phyloP scores from a whole-genome alignment of 2,113 vertebrate genomes.

The Hemichromis elongatus region DNA sequence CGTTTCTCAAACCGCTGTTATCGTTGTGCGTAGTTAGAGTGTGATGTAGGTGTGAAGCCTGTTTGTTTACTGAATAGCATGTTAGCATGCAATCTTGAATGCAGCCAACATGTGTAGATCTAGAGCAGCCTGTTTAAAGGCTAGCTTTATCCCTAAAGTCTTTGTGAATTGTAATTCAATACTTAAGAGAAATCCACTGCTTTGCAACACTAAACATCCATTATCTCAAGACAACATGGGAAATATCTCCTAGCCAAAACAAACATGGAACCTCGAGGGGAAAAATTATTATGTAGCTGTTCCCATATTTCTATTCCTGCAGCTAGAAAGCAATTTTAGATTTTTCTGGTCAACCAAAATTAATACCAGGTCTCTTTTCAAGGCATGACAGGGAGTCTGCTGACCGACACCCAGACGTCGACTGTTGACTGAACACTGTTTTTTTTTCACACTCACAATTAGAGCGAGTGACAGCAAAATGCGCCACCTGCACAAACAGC shows the following conservation, averaged over 20 bases:
- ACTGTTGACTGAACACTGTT: constrained; percentile 9
- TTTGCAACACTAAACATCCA: background rate
- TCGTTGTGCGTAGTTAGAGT: background rate
- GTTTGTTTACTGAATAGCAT: background rate
- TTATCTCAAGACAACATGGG: background rate
- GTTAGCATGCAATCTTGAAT: background rate
- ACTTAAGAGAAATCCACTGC: background rate
- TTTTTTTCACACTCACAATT: constrained; percentile 40
- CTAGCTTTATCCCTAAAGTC: background rate
- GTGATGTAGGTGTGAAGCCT: no score
- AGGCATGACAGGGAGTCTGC: background rate
- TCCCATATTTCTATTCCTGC: background rate
- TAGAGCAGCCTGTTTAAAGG: background rate
- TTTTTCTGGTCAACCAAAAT: background rate
- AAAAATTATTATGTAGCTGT: background rate
- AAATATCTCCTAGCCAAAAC: background rate
- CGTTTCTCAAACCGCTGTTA: background rate
- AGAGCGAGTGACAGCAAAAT: constrained; percentile 32
- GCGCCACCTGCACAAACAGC: constrained; percentile 52
- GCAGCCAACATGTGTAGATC: background rate
- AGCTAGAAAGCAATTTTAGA: background rate
- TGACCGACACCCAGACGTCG: constrained; percentile 20
- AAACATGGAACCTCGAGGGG: background rate
- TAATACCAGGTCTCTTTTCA: background rate
- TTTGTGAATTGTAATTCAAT: background rate